phyloP scores from a whole-genome alignment of 2,888 invertebrate genomes.

The Eristalis intricaria region DNA sequence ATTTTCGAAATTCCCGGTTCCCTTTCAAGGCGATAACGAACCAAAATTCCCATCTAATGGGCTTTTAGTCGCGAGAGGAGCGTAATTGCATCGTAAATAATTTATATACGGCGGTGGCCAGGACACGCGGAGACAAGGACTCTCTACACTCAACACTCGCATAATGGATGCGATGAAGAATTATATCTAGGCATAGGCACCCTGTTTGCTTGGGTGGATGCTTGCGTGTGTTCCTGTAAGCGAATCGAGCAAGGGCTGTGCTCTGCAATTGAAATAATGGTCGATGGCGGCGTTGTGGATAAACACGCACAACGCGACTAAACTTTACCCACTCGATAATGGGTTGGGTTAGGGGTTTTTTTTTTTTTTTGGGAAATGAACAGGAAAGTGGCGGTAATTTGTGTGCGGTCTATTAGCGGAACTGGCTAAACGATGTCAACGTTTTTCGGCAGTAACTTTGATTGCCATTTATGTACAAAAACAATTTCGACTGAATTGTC shows the following conservation, averaged over 20 bases:
- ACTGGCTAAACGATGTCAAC: constrained; percentile 23
- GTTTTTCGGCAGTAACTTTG: constrained; percentile 11
- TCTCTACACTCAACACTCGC: neutral
- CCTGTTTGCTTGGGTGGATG: neutral
- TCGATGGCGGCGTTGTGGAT: neutral
- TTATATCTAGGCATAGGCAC: neutral
- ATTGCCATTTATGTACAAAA: constrained; percentile 12
- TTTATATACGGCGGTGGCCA: constrained; percentile 26
- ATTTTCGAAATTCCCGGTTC: constrained; percentile 1
- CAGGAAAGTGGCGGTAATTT: constrained; percentile 4
- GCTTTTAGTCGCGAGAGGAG: constrained; percentile 31
- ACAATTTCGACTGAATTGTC: constrained; percentile 11
- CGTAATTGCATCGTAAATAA: constrained; percentile 51
- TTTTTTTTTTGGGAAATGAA: neutral
- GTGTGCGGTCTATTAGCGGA: constrained; percentile 11
- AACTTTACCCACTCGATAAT: constrained; percentile 6
- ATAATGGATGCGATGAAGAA: constrained; percentile 6
- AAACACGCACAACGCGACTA: neutral
- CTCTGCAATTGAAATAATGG: constrained; percentile 37
- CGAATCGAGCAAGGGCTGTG: neutral
- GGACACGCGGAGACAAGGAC: constrained; percentile 16
- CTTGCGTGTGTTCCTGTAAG: neutral
- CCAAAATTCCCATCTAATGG: constrained; percentile 28
- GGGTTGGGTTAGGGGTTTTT: neutral
- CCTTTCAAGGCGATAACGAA: constrained; percentile 2